These are phyloP conservation scores for Nannospalax galili DNA, from an alignment of 2,113 vertebrate genomes.

Conservation along the genomic window DNA sequence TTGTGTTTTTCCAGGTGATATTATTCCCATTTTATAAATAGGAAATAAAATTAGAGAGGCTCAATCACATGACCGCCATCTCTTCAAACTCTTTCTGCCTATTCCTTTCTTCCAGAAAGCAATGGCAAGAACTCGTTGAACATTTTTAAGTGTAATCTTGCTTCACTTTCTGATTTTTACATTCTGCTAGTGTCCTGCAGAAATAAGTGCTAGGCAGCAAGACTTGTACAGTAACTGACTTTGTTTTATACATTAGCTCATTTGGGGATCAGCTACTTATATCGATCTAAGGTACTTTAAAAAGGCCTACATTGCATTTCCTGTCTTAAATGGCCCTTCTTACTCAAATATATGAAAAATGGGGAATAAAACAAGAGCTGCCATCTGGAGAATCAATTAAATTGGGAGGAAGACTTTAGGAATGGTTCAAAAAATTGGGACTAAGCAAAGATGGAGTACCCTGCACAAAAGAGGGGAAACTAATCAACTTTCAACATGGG, in stretches of 20 bases:
- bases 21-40: conserved; percentile 1
- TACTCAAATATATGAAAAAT: not conserved
- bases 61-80: not conserved
- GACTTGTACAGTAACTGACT: not conserved
- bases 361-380: not conserved
- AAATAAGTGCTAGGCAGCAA: not conserved
- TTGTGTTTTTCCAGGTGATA: not conserved
- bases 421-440: not conserved
- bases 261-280: conserved; percentile 40
- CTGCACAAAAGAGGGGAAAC: not conserved
- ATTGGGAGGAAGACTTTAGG: not conserved
- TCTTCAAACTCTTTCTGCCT: not conserved
- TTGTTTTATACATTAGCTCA: conserved; percentile 36
- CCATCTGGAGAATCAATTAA: not conserved
- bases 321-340: conserved; percentile 22
- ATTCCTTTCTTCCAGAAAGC: not conserved
- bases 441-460: not conserved
- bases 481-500: conserved; percentile 23
- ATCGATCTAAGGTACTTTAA: not conserved
- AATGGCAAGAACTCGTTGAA: not conserved
- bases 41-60: not conserved
- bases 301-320: conserved; percentile 26
- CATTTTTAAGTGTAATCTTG: conserved; percentile 5
- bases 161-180: conserved; percentile 22
- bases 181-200: not conserved